Base-by-base conservation (phyloP, 1,140 invertebrate genomes). In the Theocolax elegans region DNA sequence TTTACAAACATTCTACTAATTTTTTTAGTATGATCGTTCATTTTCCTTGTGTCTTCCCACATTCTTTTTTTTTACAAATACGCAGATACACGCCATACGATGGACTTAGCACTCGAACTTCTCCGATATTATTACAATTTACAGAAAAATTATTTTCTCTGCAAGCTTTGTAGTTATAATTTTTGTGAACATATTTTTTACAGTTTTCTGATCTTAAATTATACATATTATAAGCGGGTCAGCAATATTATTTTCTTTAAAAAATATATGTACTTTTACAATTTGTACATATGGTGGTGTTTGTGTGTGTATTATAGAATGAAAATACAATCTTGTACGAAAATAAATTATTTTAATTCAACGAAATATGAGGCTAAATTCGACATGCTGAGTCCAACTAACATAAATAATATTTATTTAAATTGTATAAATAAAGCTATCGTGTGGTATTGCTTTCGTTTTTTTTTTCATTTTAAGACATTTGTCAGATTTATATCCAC, bases 381-480 rank as follows among this genome's bases (percentile, higher is more conserved):
- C 42, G 38, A 60, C 44, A 46, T 29, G 27, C 27, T 35, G 6
- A 67, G 17, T 58, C 46, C 35, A n/a, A 44, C 12, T 49, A 67
- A 25, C 17, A 10, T 19, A 67, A 49, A 38, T 0, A 67, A 54
- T 29, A 65, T 9, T 12, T 1, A 13, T 42, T 40, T 56, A 40
- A 40, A 40, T 60, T 10, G 40, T 12, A 7, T 13, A 35, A 46
- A 44, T 31, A 54, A 63, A 63, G 15, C 49, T 70, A 64, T 48
- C 49, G 49, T 21, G 19, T 35, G n/a, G 51, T 71, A 71, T 60
- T 71, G 69, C 69, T 71, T 71, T 71, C 13, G 21, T 71, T 58
- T 70, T n/a, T n/a, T n/a, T n/a, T 9, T 70, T 44, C 13, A 23
- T 60, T 53, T 59, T n/a, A n/a, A n/a, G n/a, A n/a, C n/a, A n/a